Evolutionary conservation across 23 tunicate species (phyloP), one percentile per base, ranked within the genome.

Genomic region (Ciona savignyi): DNA sequence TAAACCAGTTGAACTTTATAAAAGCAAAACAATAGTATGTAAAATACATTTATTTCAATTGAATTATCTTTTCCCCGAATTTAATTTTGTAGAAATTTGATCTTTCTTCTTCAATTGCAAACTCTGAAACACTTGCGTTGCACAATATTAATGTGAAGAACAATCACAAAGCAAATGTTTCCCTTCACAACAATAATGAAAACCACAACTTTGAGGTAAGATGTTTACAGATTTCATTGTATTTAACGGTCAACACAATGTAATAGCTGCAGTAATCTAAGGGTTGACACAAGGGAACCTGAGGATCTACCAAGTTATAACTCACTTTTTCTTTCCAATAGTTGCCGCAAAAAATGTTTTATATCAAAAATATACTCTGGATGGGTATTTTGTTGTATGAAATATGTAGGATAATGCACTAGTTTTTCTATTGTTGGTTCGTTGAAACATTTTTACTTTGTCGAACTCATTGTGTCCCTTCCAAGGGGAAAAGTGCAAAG

Each of bases 161-260:
- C 63, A 20, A 72, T 24, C 32, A 68, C n/a, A n/a, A n/a, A 51
- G 72, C 71, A 23, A 27, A 1, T 11, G 84, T 67, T 1, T 29
- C 76, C 15, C 23, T 79, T 32, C 30, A 76, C 3, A 42, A 30
- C 32, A 71, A 79, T 67, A 32, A 62, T 3, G 22, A 70, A 27
- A 74, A 24, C 1, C 66, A 79, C 33, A 27, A 61, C 32, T n/a
- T 79, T 11, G 30, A 61, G 70, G 84, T 79, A 67, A 65, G 22
- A 68, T 25, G 23, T 19, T 27, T 29, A 63, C n/a, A n/a, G n/a
- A n/a, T n/a, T n/a, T n/a, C n/a, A n/a, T n/a, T n/a, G n/a, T n/a
- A n/a, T n/a, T n/a, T n/a, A n/a, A n/a, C n/a, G n/a, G n/a, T n/a
- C n/a, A n/a, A n/a, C n/a, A n/a, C n/a, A n/a, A n/a, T n/a, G n/a